phyloP scores from a whole-genome alignment of 1,140 invertebrate species.

The Chionoecetes opilio region DNA sequence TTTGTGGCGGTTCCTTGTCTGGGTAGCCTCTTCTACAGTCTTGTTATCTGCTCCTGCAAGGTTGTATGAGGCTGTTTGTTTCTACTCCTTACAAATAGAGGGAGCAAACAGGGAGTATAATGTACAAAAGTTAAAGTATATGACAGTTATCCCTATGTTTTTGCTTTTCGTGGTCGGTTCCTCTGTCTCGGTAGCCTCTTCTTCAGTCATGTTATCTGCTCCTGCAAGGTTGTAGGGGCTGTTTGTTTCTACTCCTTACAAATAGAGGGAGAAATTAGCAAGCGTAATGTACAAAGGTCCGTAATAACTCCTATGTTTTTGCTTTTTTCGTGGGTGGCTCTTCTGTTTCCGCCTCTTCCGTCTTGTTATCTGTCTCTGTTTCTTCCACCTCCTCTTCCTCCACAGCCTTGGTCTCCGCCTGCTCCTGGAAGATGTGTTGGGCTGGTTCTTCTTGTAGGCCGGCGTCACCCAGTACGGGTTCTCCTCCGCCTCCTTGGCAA shows the following conservation, averaged over 20 bases:
- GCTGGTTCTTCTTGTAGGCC: constrained; percentile 94
- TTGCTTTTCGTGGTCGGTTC: constrained; percentile 84
- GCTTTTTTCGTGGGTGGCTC: constrained; percentile 84
- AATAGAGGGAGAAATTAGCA: too few relatives aligned
- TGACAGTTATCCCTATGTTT: constrained; percentile 74
- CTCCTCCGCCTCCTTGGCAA: constrained; percentile 97
- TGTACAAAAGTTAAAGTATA: too few relatives aligned
- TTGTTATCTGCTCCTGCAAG: too few relatives aligned
- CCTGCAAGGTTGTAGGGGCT: constrained; percentile 77
- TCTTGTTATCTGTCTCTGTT: too few relatives aligned
- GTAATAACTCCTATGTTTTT: constrained; percentile 81
- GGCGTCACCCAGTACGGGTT: constrained; percentile 98
- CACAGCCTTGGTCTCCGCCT: constrained; percentile 66
- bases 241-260: too few relatives aligned
- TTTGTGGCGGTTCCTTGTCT: too few relatives aligned
- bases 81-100: too few relatives aligned
- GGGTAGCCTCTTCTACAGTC: too few relatives aligned
- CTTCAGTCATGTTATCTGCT: too few relatives aligned
- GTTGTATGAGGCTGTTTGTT: too few relatives aligned
- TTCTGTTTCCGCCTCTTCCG: constrained; percentile 82
- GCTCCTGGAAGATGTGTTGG: constrained; percentile 89
- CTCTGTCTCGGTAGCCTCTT: constrained; percentile 83
- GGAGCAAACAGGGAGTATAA: too few relatives aligned
- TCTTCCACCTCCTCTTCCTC: constrained; percentile 81
- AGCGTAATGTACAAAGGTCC: too few relatives aligned